Evolutionary conservation across 92 coral and sea anemone species (phyloP).

Genomic region (Siderastrea radians): DNA sequence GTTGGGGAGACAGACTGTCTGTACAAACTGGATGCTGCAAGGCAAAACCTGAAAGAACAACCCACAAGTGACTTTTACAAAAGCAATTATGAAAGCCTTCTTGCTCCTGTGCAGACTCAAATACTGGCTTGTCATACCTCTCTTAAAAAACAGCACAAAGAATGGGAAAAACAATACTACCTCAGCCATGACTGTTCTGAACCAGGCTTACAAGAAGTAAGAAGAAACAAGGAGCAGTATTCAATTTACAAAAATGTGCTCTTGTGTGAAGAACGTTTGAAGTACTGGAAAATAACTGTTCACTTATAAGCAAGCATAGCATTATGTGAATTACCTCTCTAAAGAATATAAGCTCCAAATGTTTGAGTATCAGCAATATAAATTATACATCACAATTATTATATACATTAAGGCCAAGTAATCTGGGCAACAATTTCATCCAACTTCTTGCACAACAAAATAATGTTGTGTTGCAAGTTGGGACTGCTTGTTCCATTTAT

Average conservation of each 20-base stretch:
- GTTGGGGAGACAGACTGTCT: constrained; percentile 33
- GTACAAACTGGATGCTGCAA: constrained; percentile 27
- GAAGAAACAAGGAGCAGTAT: constrained; percentile 35
- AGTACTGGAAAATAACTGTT: constrained; percentile 47
- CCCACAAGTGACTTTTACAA: constrained; percentile 21
- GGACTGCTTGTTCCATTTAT: background rate
- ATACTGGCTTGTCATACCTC: too few species aligned
- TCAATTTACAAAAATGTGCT: constrained; percentile 32
- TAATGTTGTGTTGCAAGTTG: too few species aligned
- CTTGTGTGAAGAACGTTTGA: constrained; percentile 40
- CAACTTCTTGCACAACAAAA: background rate
- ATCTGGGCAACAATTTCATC: too few species aligned
- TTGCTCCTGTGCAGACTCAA: too few species aligned
- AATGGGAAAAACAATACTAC: constrained; percentile 47
- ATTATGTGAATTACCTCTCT: too few species aligned
- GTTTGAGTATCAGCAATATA: too few species aligned
- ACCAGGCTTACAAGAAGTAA: constrained; percentile 30
- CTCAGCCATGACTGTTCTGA: constrained; percentile 43
- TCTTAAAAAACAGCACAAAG: constrained; percentile 34
- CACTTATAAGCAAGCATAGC: constrained; percentile 7
- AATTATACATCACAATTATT: too few species aligned
- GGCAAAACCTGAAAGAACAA: constrained; percentile 34
- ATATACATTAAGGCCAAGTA: too few species aligned
- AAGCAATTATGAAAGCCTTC: too few species aligned
- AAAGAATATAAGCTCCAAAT: too few species aligned